Evolutionary conservation across 2,113 vertebrate genomes (phyloP).

Genomic region (Cyphotilapia sp.): DNA sequence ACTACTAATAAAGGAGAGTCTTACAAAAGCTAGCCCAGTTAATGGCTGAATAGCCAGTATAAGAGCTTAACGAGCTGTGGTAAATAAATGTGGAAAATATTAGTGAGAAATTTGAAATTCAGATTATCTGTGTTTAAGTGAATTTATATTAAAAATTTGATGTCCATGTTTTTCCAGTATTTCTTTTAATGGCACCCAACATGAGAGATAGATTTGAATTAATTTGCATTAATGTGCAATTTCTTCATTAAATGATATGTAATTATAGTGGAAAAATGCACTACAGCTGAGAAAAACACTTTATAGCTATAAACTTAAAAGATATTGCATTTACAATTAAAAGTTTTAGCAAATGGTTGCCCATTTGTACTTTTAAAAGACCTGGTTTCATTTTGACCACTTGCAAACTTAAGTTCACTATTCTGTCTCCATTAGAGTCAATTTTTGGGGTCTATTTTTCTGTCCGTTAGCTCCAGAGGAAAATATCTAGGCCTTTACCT

Average conservation of each 20-base stretch:
- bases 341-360: neutral
- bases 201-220: neutral
- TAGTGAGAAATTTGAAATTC: neutral
- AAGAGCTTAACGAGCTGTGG: neutral
- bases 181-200: neutral
- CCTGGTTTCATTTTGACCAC: neutral
- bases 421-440: neutral
- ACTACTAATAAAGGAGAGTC: neutral
- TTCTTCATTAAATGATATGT: neutral
- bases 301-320: neutral
- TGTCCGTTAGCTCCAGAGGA: neutral
- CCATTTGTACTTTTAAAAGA: neutral
- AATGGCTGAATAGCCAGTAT: accelerated
- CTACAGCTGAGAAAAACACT: neutral
- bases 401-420: neutral
- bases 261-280: neutral
- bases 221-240: neutral
- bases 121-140: neutral
- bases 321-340: neutral
- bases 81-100: neutral
- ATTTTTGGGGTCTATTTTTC: neutral
- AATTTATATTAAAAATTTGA: neutral
- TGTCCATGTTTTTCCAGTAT: neutral
- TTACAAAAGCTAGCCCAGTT: neutral
- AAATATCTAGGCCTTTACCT: neutral